A percentile compares a stretch with the other conserved stretches of the same genome.
These are phyloP conservation scores for Zoanthus sansibaricus DNA, from an alignment of 92 coral and sea anemone genomes.

Conservation along the genomic window DNA sequence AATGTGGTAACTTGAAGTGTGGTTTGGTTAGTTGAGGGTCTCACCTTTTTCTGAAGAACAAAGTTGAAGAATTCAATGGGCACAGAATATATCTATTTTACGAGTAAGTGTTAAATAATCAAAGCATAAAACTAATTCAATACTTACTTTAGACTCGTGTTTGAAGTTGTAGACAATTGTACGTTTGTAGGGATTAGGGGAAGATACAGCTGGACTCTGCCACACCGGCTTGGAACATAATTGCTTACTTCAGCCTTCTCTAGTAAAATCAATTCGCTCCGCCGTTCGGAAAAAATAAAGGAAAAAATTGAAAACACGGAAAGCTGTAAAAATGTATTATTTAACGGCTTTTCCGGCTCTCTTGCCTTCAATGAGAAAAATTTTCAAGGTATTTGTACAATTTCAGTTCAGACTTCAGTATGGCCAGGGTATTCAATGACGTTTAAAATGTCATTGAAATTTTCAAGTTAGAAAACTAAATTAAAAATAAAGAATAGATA, in stretches of 20 bases:
- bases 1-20: too few species aligned
- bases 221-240: neutral
- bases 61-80: too few species aligned
- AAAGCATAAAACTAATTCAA: neutral
- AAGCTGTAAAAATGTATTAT: neutral
- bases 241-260: neutral
- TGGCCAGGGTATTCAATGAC: too few species aligned
- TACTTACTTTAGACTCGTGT: neutral
- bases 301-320: neutral
- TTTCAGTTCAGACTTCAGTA: too few species aligned
- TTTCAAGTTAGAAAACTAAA: too few species aligned
- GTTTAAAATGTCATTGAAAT: too few species aligned
- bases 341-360: neutral
- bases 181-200: neutral
- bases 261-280: neutral
- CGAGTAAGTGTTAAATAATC: neutral
- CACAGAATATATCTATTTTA: too few species aligned
- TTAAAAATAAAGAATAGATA: too few species aligned
- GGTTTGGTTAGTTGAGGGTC: too few species aligned
- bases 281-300: neutral
- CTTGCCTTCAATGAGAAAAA: neutral
- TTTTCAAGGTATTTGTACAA: too few species aligned
- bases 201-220: neutral
- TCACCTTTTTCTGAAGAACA: too few species aligned
- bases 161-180: neutral